Conservation (phyloP, 2,797 vertebrate species). For the Nyctalus aviator region DNA sequence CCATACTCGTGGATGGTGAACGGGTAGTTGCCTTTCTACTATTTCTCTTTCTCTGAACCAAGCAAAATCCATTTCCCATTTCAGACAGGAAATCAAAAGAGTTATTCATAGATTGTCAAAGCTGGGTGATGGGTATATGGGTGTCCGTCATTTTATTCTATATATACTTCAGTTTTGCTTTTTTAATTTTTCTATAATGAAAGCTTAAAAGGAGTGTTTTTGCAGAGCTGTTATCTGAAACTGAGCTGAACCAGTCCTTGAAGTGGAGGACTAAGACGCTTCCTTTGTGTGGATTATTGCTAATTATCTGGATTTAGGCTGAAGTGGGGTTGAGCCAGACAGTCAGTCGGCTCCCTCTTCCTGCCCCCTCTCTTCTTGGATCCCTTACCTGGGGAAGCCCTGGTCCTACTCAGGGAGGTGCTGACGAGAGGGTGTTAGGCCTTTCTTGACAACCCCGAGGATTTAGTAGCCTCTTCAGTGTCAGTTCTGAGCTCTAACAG, state of each 20-base stretch:
- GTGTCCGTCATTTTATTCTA: neutral
- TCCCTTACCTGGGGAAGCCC: neutral
- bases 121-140: neutral
- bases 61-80: constrained; percentile 1
- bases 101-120: neutral
- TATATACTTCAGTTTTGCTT: neutral
- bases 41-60: neutral
- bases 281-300: neutral
- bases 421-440: neutral
- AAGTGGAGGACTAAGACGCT: neutral
- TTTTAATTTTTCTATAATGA: neutral
- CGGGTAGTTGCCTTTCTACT: neutral
- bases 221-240: neutral
- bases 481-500: neutral
- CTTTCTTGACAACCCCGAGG: neutral
- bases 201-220: constrained; percentile 17
- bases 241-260: neutral
- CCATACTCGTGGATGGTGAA: neutral
- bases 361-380: neutral
- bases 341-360: neutral
- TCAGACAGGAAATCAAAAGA: neutral
- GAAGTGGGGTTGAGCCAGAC: constrained; percentile 29
- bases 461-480: neutral
- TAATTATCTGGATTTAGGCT: constrained; percentile 1
- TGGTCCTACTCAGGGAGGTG: neutral